Conservation (phyloP, 2,888 invertebrate species). For the Scaptomyza cyrtandrae region DNA sequence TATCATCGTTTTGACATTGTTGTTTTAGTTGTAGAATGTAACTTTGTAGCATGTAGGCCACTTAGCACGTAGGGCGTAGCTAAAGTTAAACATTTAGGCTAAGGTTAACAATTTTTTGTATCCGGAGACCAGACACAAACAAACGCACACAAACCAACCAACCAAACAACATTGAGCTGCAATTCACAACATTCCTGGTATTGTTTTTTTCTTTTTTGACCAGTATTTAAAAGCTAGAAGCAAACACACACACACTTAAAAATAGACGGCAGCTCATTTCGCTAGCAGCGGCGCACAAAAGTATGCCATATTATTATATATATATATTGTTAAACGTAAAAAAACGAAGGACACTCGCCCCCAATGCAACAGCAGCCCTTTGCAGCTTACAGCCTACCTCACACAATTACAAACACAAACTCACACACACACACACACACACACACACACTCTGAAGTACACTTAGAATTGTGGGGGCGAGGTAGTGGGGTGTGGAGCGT, state of each 20-base stretch:
- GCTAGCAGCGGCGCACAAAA: conserved; percentile 65
- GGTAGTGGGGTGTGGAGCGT: conserved; percentile 18
- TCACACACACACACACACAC: conserved; percentile 14
- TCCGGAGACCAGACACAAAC: conserved; percentile 31
- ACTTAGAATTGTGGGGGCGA: conserved; percentile 19
- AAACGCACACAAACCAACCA: conserved; percentile 20
- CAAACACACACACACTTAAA: conserved; percentile 34
- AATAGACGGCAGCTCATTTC: conserved; percentile 46
- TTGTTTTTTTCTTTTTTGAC: conserved; percentile 57
- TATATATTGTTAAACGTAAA: conserved; percentile 28
- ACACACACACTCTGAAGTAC: conserved; percentile 5
- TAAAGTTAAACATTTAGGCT: conserved; percentile 54
- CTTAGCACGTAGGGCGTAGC: conserved; percentile 58
- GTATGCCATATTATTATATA: conserved; percentile 74
- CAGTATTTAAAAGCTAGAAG: conserved; percentile 77
- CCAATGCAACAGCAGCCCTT: conserved; percentile 24
- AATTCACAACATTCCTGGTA: conserved; percentile 77
- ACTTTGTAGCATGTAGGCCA: conserved; percentile 53
- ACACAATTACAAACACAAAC: conserved; percentile 35
- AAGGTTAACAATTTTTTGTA: conserved; percentile 50
- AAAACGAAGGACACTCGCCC: conserved; percentile 32
- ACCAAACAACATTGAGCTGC: conserved; percentile 54
- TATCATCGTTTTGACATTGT: conserved; percentile 55
- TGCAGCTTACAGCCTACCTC: conserved; percentile 62
- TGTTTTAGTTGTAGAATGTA: conserved; percentile 68